Evolutionary conservation across 2,113 vertebrate species (phyloP), one percentile per base, ranked within the genome.

Genomic region (Pitta sordida): DNA sequence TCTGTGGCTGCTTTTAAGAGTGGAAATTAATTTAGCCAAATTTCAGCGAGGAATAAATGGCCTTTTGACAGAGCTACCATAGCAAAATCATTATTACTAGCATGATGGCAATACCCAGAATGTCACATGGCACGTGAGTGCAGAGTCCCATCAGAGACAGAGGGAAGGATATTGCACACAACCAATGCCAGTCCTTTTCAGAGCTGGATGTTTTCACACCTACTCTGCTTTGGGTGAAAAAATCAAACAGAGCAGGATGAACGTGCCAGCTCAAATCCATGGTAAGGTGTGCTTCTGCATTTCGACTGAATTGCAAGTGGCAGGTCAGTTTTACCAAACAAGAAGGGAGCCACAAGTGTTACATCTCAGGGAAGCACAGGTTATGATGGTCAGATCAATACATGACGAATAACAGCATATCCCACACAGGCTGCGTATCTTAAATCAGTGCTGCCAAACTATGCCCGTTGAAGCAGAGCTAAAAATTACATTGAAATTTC

Each of bases 331-430:
- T 90, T 65, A 84, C 81, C 52, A 53, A 84, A 87, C 27, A 49
- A 79, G 77, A 89, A 91, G 62, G 74, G 29, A 87, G 44, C 29
- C 51, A 63, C 64, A 6, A 39, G 52, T 0, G 0, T 71, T 70
- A 24, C 32, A 80, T 62, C 58, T 77, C 87, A 74, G 60, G 55
- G 63, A 77, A 92, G 76, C 59, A 85, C 1, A 12, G 70, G 67
- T 85, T 90, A 79, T 90, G 93, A 85, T 80, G 18, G 2, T 67
- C 90, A 85, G 75, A 85, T 85, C 91, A 83, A 95, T 56, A 83
- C 34, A 41, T 53, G 79, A 94, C 83, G 93, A 94, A 93, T 80
- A 88, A 46, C 74, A 78, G 53, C 4, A 11, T 37, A 49, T 44
- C 59, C 83, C 88, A 80, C 80, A 65, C 67, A 83, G 68, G 27